phyloP scores from a whole-genome alignment of 2,797 vertebrate genomes.

The Taeniopygia guttata region DNA sequence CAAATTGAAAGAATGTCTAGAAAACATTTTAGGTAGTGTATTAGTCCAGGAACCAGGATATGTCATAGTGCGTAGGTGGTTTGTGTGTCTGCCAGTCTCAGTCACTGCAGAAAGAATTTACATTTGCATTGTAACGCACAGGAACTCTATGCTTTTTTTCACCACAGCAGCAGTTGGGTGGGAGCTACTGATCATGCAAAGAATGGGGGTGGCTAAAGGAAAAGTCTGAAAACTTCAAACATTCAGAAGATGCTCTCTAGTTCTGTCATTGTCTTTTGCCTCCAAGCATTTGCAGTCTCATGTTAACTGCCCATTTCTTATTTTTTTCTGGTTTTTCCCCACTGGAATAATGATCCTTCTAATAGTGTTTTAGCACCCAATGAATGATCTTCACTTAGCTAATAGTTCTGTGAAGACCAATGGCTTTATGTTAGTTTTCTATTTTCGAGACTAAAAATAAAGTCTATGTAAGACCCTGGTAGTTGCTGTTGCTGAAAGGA shows the following conservation, averaged over 20 bases:
- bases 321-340: not conserved
- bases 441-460: not conserved
- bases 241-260: not conserved
- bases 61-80: not conserved
- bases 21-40: not conserved
- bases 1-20: not conserved
- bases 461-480: not conserved
- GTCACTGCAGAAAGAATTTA: not conserved
- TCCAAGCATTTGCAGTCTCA: not conserved
- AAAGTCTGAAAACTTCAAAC: not conserved
- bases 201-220: not conserved
- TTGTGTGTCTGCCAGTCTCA: not conserved
- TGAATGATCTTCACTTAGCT: not conserved
- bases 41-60: not conserved
- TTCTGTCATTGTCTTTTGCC: not conserved
- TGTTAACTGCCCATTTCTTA: not conserved
- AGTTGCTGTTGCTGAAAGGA: not conserved
- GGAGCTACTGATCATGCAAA: not conserved
- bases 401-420: not conserved
- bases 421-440: not conserved
- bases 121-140: not conserved
- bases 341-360: not conserved
- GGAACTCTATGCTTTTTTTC: not conserved
- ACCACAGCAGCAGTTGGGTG: not conserved
- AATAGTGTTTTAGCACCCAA: not conserved